Percentiles rank a stretch among this genome's conserved stretches.
These are phyloP conservation scores for Cynoglossus semilaevis DNA, from an alignment of 2,113 vertebrate genomes.

Conservation along the genomic window DNA sequence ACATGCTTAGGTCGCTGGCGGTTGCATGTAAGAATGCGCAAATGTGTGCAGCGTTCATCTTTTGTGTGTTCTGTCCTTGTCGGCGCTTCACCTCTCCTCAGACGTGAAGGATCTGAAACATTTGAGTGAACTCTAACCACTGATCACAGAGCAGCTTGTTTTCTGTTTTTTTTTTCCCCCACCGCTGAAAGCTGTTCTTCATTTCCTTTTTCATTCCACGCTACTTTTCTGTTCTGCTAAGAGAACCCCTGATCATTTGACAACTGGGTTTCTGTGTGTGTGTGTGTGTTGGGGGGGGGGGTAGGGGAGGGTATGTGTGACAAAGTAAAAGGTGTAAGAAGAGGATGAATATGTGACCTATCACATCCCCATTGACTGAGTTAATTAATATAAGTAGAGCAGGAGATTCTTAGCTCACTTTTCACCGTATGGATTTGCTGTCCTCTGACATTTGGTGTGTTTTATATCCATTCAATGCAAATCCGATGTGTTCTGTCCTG, in stretches of 20 bases:
- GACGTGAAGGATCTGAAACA: conserved; percentile 50
- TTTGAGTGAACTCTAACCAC: conserved; percentile 47
- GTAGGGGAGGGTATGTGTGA: conserved; percentile 53
- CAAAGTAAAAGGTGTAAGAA: conserved; percentile 62
- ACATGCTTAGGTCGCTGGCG: background rate
- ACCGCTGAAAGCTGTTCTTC: too few species aligned
- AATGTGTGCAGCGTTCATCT: conserved; percentile 12
- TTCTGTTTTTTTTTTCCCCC: too few species aligned
- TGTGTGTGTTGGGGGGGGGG: too few species aligned
- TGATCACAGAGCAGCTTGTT: conserved; percentile 46
- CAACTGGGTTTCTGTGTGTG: conserved; percentile 48
- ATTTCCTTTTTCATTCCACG: background rate
- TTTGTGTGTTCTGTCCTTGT: conserved; percentile 27
- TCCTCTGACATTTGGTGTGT: conserved; percentile 72
- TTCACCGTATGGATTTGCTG: conserved; percentile 76
- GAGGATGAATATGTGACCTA: conserved; percentile 75
- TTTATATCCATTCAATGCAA: conserved; percentile 78
- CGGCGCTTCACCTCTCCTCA: conserved; percentile 39
- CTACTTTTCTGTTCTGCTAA: conserved; percentile 33
- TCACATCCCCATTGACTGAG: conserved; percentile 77
- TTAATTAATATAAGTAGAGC: conserved; percentile 79
- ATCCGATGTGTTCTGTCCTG: conserved; percentile 71
- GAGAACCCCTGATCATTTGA: conserved; percentile 49
- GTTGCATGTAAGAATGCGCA: background rate
- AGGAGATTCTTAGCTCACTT: conserved; percentile 73